Base-by-base conservation (phyloP, 1,140 invertebrate species). In the Platyscapa corneri region DNA sequence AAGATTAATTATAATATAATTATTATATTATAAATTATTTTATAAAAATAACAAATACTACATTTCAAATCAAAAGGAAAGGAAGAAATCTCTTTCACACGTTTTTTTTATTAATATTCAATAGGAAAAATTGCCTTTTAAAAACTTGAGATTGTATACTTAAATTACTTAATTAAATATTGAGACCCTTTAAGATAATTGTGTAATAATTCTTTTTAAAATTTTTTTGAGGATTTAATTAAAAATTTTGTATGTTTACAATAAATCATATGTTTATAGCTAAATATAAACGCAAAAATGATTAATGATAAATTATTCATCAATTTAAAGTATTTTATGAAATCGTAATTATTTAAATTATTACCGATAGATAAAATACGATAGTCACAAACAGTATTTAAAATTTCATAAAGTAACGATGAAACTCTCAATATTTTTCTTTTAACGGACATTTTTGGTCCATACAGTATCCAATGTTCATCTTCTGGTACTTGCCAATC, bases 391-490 rank as follows among this genome's bases (percentile, higher is more conserved):
- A 87, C 49, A 46, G 84, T 85, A 60, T 89, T 84, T 42, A 92
- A 84, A 53, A 92, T 42, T 75, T 92, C 89, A 83, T 88, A 65
- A 80, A 88, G 82, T n/a, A 92, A 78, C 10, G 91, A 87, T 3
- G 91, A 91, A 83, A 90, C 91, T 84, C 46, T 87, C 14, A 91
- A 72, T 64, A 92, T 89, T 88, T 90, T 91, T 67, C 82, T 87
- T 86, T 88, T 87, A 10, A 30, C 14, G 27, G 84, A 82, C 67
- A 88, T 87, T 82, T 88, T 87, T 1, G 80, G 76, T 2, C 92
- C 91, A n/a, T 92, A 89, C 10, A 93, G 65, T 88, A 92, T 88
- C 65, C 77, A 64, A 74, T 87, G 87, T 76, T 93, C 91, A 76
- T 90, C 88, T 23, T 88, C 84, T 27, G 89, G 83, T 84, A 91